Conservation (phyloP, 2,888 invertebrate species). For the Eilema sororculum region DNA sequence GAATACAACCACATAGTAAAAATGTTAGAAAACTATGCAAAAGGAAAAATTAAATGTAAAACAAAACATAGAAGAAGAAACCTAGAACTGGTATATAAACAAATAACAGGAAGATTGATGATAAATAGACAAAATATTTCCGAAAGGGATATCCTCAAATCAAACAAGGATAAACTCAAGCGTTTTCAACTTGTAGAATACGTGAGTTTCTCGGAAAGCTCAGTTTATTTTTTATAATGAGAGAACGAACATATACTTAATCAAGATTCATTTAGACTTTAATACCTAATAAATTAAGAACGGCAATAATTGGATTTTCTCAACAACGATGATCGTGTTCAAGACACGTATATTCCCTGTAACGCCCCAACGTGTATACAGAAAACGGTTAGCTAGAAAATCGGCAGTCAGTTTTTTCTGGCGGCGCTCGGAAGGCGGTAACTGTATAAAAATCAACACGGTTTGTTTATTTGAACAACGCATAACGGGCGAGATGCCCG, state of each 20-base stretch:
- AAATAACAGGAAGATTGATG: neutral
- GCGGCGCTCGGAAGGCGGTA: constrained; percentile 66
- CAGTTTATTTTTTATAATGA: neutral
- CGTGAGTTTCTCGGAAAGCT: neutral
- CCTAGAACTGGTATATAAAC: neutral
- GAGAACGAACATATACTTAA: neutral
- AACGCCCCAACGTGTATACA: constrained; percentile 37
- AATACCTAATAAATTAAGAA: neutral
- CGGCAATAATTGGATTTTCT: neutral
- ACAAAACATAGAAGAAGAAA: neutral
- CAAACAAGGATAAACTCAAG: neutral
- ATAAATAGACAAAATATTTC: neutral
- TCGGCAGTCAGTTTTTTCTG: constrained; percentile 59
- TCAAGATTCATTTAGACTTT: neutral
- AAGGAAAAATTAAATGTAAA: neutral
- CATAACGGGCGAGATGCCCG: constrained; percentile 76
- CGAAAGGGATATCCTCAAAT: neutral
- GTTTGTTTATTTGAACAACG: constrained; percentile 81
- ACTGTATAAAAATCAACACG: constrained; percentile 83
- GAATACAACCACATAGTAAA: neutral
- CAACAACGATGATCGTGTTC: constrained; percentile 30
- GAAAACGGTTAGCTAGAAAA: constrained; percentile 66
- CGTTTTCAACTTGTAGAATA: neutral
- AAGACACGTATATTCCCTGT: constrained; percentile 39
- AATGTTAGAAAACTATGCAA: neutral